Conservation (phyloP, 1,140 invertebrate species). For the Ericerus pela region DNA sequence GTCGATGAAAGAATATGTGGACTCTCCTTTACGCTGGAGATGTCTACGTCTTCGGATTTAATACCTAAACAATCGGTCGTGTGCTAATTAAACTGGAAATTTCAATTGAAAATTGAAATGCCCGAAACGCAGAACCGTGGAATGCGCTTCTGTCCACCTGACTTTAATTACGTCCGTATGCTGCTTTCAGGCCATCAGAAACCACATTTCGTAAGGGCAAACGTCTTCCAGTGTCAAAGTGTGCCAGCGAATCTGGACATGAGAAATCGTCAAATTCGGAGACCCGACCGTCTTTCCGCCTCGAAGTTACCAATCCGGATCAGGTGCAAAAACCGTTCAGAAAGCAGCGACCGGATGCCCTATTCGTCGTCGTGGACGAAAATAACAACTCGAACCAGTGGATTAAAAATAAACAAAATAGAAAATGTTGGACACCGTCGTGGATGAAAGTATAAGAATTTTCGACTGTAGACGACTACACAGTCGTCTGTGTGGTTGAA, state of each 20-base stretch:
- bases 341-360: background rate
- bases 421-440: background rate
- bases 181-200: background rate
- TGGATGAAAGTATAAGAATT: background rate
- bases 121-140: too few species aligned
- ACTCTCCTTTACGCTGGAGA: too few species aligned
- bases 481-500: too few species aligned
- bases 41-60: too few species aligned
- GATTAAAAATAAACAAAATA: background rate
- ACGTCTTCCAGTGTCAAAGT: background rate
- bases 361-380: background rate
- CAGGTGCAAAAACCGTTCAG: background rate
- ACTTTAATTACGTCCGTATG: too few species aligned
- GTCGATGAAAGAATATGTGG: too few species aligned
- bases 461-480: too few species aligned
- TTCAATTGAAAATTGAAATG: too few species aligned
- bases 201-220: background rate
- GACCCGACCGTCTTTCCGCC: background rate
- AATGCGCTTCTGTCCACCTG: too few species aligned
- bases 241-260: background rate
- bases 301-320: conserved; percentile 5
- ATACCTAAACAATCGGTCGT: too few species aligned
- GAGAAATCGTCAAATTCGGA: background rate
- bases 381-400: background rate
- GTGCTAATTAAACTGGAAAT: too few species aligned